Base-by-base conservation (phyloP, 2,797 vertebrate species). In the Melanotaenia nigrans region DNA sequence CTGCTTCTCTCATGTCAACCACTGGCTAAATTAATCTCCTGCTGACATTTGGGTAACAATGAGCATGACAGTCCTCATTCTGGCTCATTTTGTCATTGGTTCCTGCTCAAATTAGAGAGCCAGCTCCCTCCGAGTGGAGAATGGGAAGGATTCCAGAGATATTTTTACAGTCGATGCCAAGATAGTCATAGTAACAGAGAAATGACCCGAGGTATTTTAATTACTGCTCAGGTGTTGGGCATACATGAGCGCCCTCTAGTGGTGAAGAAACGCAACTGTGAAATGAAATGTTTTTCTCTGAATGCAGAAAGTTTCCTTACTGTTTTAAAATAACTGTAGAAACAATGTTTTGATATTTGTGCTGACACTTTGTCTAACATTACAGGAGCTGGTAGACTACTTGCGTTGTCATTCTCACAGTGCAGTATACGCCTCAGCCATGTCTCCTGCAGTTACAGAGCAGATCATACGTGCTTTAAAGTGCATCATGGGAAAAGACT, bases 351-450 rank as follows among this genome's bases (percentile, higher is more conserved):
- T 11, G 1, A 22, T 47, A 33, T 71, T 5, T 32, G 1, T 57
- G 36, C 40, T 69, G 36, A 54, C 53, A 1, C 45, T 65, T 24
- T 66, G 35, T 58, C 42, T 59, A 69, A 0, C 84, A 0, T 92
- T 89, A 45, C 93, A 98, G 97, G 95, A 93, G 45, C 91, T 97
- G 78, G 96, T 98, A 92, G 95, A 97, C 87, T 97, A 96, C 87
- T 90, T 98, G 82, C 94, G 96, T 38, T 79, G 83, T 72, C 92
- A 96, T 75, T 98, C 97, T 49, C 97, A 98, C 87, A 96, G 96
- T 13, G 93, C 95, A 14, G 90, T 93, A 10, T 98, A 98, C 2
- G 95, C 95, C 73, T 81, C 95, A 0, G 95, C 97, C 22, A 96
- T 98, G 96, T 96, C 95, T 69, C 94, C 96, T 0, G 92, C 96